Base-by-base conservation (phyloP, 2,113 vertebrate species). In the Hyaena hyaena region DNA sequence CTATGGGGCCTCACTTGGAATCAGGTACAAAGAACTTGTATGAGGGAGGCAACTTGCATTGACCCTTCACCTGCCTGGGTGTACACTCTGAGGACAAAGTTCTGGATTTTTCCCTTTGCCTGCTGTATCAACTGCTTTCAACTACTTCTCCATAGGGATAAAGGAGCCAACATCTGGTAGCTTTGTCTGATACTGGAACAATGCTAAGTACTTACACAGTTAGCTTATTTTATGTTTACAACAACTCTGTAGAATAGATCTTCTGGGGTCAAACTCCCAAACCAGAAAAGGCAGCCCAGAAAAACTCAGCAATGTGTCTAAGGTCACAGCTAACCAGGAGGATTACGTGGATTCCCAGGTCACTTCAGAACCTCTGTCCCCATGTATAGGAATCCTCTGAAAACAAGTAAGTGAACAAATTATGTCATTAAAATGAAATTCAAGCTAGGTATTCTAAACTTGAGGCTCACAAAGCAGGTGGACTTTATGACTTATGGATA, bases 41-140 rank as follows among this genome's bases (percentile, higher is more conserved):
- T 61, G 11, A 1, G 28, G 65, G 17, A 39, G 39, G 5, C 7
- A 74, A 5, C 14, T 0, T 53, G 19, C 8, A 12, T 10, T 2
- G 24, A 53, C n/a, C 50, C 5, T 10, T 50, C 33, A 89, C 61
- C 23, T 93, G 45, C 58, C 10, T 50, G 14, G 12, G 4, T 31
- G 33, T 7, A 9, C 58, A 26, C 85, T 86, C 31, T 33, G 11
- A 65, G 33, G 76, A n/a, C 19, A 68, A 26, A 82, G 33, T 39
- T 39, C 53, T 96, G 63, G 9, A 33, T 58, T 66, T 91, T 48
- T 6, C 17, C 17, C 23, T 16, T 61, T 61, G 50, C 63, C 28
- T 84, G 65, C 39, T 12, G 2, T 71, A 28, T 10, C 58, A 35
- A 2, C 35, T 35, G 28, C 43, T 82, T 45, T 69, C 53, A 83